These are phyloP conservation scores for Bombus waltoni DNA, from an alignment of 1,140 invertebrate species.

Conservation along the genomic window DNA sequence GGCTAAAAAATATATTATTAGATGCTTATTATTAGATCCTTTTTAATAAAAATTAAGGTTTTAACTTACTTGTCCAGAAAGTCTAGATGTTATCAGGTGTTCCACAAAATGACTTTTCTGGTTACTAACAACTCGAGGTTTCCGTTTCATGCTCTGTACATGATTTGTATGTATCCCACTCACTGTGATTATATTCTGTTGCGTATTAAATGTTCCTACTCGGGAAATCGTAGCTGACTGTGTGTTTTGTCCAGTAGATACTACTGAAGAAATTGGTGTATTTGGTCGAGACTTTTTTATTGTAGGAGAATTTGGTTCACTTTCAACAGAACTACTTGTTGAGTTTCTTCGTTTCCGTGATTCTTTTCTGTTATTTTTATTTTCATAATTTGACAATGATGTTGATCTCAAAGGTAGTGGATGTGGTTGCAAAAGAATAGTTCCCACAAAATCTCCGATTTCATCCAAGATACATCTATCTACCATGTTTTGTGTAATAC, in stretches of 20 bases:
- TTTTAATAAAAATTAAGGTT: not conserved
- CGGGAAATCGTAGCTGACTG: slow-evolving; percentile 76
- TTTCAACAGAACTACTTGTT: slow-evolving; percentile 83
- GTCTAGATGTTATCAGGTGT: slow-evolving; percentile 67
- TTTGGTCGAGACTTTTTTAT: slow-evolving; percentile 77
- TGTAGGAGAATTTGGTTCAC: slow-evolving; percentile 82
- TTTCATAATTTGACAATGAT: slow-evolving; percentile 68
- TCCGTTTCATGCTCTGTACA: slow-evolving; percentile 75
- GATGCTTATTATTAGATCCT: not conserved
- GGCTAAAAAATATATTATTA: slow-evolving; percentile 42
- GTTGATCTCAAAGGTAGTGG: slow-evolving; percentile 83
- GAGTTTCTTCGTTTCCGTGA: slow-evolving; percentile 80
- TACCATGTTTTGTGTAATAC: slow-evolving; percentile 92
- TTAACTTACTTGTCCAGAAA: slow-evolving; percentile 69
- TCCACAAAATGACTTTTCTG: slow-evolving; percentile 71
- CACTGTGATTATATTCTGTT: slow-evolving; percentile 53
- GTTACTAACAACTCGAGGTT: slow-evolving; percentile 70
- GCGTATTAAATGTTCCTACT: slow-evolving; percentile 72
- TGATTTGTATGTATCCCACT: slow-evolving; percentile 73
- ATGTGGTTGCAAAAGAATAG: slow-evolving; percentile 84
- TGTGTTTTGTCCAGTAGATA: slow-evolving; percentile 61
- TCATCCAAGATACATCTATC: slow-evolving; percentile 90
- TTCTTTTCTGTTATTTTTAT: slow-evolving; percentile 71
- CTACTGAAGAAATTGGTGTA: slow-evolving; percentile 72
- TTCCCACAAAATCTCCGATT: slow-evolving; percentile 85